Conservation (phyloP, 2,888 invertebrate species). For the Nemurella pictetii region DNA sequence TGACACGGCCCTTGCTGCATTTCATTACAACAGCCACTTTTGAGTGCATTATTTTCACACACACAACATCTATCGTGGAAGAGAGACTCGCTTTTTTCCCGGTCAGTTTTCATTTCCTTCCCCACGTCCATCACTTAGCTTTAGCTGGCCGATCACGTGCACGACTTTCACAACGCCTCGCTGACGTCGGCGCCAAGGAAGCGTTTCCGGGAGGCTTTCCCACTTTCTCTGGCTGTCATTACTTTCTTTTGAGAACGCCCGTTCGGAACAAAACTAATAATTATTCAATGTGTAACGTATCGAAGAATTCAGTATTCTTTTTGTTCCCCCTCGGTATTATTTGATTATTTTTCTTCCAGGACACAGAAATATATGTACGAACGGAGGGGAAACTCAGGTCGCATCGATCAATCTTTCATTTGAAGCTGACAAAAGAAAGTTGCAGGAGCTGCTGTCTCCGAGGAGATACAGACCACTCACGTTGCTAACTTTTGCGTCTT, state of each 20-base stretch:
- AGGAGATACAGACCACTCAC: slow-evolving; percentile 17
- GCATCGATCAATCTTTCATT: slow-evolving; percentile 13
- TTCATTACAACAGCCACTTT: no score
- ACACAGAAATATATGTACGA: not conserved
- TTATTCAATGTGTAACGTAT: not conserved
- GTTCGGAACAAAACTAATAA: not conserved
- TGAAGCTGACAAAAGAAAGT: slow-evolving; percentile 17
- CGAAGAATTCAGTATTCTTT: not conserved
- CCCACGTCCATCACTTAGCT: not conserved
- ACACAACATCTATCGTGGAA: no score
- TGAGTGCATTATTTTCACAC: no score
- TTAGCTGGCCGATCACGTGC: slow-evolving; percentile 9
- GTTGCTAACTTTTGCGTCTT: slow-evolving; percentile 14
- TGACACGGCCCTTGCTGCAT: no score
- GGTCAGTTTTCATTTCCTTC: not conserved
- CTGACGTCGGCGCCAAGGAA: not conserved
- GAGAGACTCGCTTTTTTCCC: no score
- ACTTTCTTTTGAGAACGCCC: not conserved
- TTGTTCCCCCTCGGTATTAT: not conserved
- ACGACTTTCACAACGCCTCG: not conserved
- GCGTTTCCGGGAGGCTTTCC: slow-evolving; percentile 4
- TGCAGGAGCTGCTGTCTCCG: not conserved
- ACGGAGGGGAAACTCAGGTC: not conserved
- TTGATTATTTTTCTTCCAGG: not conserved
- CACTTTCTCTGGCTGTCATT: not conserved